Conservation (phyloP, 1,140 invertebrate genomes). For the Trypoxylus dichotomus region DNA sequence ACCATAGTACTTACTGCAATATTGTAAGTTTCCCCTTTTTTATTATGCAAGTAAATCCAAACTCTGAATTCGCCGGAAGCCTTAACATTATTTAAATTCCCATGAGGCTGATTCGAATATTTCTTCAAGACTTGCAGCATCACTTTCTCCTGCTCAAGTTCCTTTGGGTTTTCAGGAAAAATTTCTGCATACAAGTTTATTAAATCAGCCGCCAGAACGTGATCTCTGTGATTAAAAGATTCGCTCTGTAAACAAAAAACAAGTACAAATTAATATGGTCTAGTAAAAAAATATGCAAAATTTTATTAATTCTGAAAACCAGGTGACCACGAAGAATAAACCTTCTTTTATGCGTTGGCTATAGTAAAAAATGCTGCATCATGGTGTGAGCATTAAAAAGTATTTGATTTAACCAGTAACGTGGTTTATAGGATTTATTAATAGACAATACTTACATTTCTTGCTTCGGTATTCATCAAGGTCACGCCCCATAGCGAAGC, state of each 20-base stretch:
- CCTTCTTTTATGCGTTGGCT: too few species aligned
- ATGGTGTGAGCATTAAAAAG: too few species aligned
- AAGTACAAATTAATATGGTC: too few species aligned
- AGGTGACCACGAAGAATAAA: too few species aligned
- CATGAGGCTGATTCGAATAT: constrained; percentile 54
- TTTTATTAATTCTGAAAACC: too few species aligned
- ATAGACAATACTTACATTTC: constrained; percentile 52
- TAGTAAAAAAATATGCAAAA: too few species aligned
- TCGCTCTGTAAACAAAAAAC: constrained; percentile 11
- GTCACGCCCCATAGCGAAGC: constrained; percentile 84
- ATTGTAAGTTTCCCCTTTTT: constrained; percentile 63
- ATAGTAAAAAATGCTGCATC: too few species aligned
- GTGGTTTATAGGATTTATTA: too few species aligned
- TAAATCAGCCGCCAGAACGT: constrained; percentile 43
- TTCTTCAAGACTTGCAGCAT: constrained; percentile 71
- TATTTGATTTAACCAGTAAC: too few species aligned
- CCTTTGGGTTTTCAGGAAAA: constrained; percentile 62
- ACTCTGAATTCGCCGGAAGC: constrained; percentile 77
- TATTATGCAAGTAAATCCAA: constrained; percentile 71
- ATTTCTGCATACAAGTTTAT: constrained; percentile 59
- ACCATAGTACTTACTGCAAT: constrained; percentile 60
- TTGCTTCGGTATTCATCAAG: constrained; percentile 69
- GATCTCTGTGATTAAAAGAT: constrained; percentile 38
- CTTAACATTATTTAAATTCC: constrained; percentile 59
- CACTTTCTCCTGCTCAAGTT: constrained; percentile 67